phyloP scores from a whole-genome alignment of 2,113 vertebrate species.

The Megaceryle maxima region DNA sequence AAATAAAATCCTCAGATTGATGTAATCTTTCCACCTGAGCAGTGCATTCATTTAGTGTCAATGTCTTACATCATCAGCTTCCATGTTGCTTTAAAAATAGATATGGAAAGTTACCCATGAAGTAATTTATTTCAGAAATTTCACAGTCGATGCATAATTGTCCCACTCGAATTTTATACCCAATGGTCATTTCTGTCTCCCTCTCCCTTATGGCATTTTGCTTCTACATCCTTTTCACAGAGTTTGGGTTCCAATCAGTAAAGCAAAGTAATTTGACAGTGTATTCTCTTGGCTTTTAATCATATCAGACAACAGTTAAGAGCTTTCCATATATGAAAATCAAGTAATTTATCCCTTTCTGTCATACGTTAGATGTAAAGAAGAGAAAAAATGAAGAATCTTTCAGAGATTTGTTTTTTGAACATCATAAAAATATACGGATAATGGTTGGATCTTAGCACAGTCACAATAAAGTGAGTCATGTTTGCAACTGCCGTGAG shows the following conservation, averaged over 20 bases:
- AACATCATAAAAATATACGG: neutral
- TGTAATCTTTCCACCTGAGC: neutral
- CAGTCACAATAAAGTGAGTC: neutral
- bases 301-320: neutral
- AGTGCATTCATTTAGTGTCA: neutral
- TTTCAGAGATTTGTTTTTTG: neutral
- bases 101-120: neutral
- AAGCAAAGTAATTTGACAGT: neutral
- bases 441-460: neutral
- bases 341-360: neutral
- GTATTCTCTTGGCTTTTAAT: neutral
- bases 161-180: neutral
- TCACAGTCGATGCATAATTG: neutral
- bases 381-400: neutral
- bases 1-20: neutral
- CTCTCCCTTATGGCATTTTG: neutral
- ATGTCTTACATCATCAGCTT: neutral
- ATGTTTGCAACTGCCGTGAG: neutral
- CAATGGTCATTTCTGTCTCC: rapidly evolving
- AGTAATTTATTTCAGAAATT: neutral
- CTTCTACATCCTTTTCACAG: neutral
- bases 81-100: neutral
- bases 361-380: neutral
- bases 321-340: neutral
- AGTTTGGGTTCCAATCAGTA: neutral